Evolutionary conservation across 1,140 invertebrate species (phyloP), one percentile per base, ranked within the genome.

Genomic region (Proales similis): DNA sequence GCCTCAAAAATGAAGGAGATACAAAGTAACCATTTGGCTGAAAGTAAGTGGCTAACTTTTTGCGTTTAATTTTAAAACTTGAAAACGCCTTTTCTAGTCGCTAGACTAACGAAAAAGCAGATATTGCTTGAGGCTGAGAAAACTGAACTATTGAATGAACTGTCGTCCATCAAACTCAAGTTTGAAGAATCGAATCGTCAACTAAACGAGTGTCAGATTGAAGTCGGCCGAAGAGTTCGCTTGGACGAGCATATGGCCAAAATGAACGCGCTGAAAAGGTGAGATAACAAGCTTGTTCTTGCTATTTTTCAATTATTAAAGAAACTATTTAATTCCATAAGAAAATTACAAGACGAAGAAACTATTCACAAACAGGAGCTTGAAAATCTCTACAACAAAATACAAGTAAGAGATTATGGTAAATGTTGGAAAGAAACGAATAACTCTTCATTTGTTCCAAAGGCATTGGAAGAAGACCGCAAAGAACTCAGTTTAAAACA

Each of bases 401-500:
- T 57, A 29, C 26, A n/a, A n/a, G n/a, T n/a, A n/a, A n/a, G n/a
- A n/a, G n/a, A n/a, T n/a, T n/a, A n/a, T n/a, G n/a, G n/a, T n/a
- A n/a, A n/a, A n/a, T n/a, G n/a, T n/a, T n/a, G n/a, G n/a, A n/a
- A n/a, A n/a, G n/a, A n/a, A n/a, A n/a, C n/a, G n/a, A n/a, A n/a
- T n/a, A n/a, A n/a, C n/a, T n/a, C n/a, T n/a, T n/a, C n/a, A n/a
- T n/a, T n/a, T n/a, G n/a, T n/a, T n/a, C n/a, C n/a, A n/a, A n/a
- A 57, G 14, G 30, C 9, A 19, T 39, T 57, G 11, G 51, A 57
- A 22, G 29, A 39, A 9, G 38, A 57, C 27, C 39, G 30, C 39
- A 57, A 57, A 57, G 51, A 57, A 11, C 11, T 57, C 3, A 57
- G 9, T 12, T 29, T 57, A 29, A 57, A 57, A 43, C 39, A 57